Evolutionary conservation across 2,113 vertebrate genomes (phyloP).

Genomic region (Apistogramma diplotaenia): DNA sequence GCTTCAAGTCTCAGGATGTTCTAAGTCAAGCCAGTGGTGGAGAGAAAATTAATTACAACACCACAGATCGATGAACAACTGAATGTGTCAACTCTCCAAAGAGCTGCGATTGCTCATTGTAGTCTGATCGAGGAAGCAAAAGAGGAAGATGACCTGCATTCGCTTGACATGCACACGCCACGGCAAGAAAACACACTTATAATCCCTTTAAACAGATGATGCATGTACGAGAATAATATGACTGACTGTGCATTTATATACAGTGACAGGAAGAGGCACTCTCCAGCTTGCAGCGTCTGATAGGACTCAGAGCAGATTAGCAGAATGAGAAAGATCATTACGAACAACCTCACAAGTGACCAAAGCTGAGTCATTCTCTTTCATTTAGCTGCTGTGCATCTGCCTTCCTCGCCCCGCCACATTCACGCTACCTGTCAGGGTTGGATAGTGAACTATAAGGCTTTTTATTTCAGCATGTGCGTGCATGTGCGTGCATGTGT

Average conservation of each 20-base stretch:
- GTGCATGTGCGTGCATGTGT: conserved; percentile 18
- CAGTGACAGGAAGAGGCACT: conserved; percentile 25
- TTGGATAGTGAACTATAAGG: conserved; percentile 20
- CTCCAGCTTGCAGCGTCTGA: conserved; percentile 39
- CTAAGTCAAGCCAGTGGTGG: conserved; percentile 63
- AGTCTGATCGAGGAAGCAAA: conserved; percentile 47
- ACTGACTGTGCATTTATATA: conserved; percentile 2
- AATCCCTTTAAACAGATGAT: conserved; percentile 13
- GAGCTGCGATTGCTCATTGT: conserved; percentile 67
- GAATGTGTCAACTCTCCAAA: conserved; percentile 72
- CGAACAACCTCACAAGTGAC: conserved; percentile 60
- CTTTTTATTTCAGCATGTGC: conserved; percentile 21
- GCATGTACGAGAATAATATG: not conserved
- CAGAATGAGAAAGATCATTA: conserved; percentile 60
- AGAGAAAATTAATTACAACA: conserved; percentile 76
- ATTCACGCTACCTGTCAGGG: conserved; percentile 30
- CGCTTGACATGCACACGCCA: conserved; percentile 30
- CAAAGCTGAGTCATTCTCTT: conserved; percentile 64
- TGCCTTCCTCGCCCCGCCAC: conserved; percentile 9
- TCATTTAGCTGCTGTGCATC: conserved; percentile 32
- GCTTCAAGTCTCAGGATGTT: conserved; percentile 66
- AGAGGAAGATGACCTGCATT: conserved; percentile 29
- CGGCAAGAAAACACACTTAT: conserved; percentile 14
- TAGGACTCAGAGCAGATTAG: conserved; percentile 58
- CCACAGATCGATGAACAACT: conserved; percentile 74